Evolutionary conservation across 2,113 vertebrate species (phyloP), one percentile per base, ranked within the genome.

Genomic region (Protobothrops mucrosquamatus): DNA sequence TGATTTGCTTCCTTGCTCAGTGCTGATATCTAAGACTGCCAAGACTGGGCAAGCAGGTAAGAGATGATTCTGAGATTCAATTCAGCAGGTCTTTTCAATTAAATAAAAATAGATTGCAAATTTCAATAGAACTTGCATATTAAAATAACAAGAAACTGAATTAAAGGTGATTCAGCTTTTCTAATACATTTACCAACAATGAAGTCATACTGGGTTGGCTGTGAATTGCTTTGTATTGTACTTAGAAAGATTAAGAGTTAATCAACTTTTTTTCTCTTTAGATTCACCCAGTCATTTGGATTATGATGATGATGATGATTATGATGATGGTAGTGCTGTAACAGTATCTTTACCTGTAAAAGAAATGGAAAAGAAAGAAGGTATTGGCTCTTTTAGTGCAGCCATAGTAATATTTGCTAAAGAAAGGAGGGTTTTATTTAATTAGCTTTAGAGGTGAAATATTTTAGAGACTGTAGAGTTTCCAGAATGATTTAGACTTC

Each of bases 271-370:
- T 85, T 87, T 59, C 48, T 90, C 0, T 86, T 64, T 61, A 93
- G 92, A 23, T 90, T 54, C 89, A 90, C 43, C 48, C 23, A 54
- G 0, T 26, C 24, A 15, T 43, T 52, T 54, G n/a, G 81, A 86
- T 8, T 56, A 52, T 22, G 85, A 74, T 7, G 88, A 59, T 22
- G 85, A 74, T 8, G 11, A 51, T 29, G 88, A 61, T 90, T 93
- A 93, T 85, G 92, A 93, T 54, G 92, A 93, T 61, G 48, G 29
- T 1, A 56, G 81, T 20, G 9, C 26, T 86, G 55, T 93, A 34
- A 90, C 10, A 22, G 7, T 8, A 18, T 12, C 34, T 6, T 57
- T 51, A 2, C n/a, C 39, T 0, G 26, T 8, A n/a, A n/a, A 89
- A 85, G 29, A 26, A 90, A 64, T 43, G 55, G 56, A 90, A 22